Evolutionary conservation across 2,888 invertebrate genomes (phyloP), one percentile per base, ranked within the genome.

Genomic region (Listrodromus nycthemerus): DNA sequence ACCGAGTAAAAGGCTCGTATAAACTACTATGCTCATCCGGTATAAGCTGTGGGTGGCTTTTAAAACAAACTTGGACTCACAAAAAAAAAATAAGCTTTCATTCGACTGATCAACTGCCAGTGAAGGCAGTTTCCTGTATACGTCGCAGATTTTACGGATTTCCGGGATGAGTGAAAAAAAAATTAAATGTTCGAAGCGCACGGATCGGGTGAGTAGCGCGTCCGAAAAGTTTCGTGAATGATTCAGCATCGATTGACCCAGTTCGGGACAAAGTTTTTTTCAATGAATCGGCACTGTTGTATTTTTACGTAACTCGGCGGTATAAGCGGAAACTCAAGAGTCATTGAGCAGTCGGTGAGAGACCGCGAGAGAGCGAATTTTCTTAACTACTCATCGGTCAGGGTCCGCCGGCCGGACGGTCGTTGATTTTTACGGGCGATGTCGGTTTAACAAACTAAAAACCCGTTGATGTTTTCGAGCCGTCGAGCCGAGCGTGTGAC

Each of bases 361-460:
- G 41, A 16, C 41, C 13, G 41, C 41, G 41, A 8, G 16, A 4
- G 41, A 45, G 41, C 4, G 41, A 16, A 45, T 45, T 45, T 45
- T 45, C 41, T 45, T 45, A 16, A 16, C 41, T 3, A 16, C 41
- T 16, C 16, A 16, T 45, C 33, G 71, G 71, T 71, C 71, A 58
- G 58, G 71, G 58, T 71, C 24, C 41, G 24, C 41, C 71, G 24
- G 55, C 27, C 10, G 30, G 33, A 16, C 19, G 30, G 33, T 7
- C 19, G 45, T 67, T 69, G 67, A 77, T 78, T 78, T 78, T 70
- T 65, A 78, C 70, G 78, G 65, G 67, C 70, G 33, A 24, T 27
- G 52, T 70, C 50, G 70, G 16, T 70, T 63, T 52, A 71, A 71
- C 63, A 76, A 78, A 78, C 61, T 16, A 41, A 63, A 63, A 73